These are phyloP conservation scores for Lamellibrachia satsuma DNA, from an alignment of 2,888 invertebrate species.

Conservation along the genomic window DNA sequence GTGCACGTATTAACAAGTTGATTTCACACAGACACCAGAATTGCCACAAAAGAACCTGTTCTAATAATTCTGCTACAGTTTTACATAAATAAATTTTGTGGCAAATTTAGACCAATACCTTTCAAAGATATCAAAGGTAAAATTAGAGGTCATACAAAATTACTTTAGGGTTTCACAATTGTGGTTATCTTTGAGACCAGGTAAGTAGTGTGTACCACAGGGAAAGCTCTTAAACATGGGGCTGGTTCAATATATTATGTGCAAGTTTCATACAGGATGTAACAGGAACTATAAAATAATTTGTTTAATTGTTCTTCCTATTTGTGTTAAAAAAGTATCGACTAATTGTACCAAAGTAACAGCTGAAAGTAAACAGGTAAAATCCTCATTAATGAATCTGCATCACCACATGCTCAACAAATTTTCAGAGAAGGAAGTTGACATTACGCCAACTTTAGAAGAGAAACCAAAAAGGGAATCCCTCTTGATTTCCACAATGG, in stretches of 20 bases:
- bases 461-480: background rate
- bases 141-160: no score
- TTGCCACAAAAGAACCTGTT: background rate
- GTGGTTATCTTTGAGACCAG: no score
- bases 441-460: background rate
- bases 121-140: no score
- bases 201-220: background rate
- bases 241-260: no score
- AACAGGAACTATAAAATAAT: background rate
- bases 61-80: no score
- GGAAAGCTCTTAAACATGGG: background rate
- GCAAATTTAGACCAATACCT: no score
- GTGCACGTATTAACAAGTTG: background rate
- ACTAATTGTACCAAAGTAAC: background rate
- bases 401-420: background rate
- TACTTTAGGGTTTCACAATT: no score
- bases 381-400: background rate
- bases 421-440: constrained; percentile 8
- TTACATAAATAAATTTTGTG: no score
- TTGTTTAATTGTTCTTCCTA: background rate
- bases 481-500: background rate
- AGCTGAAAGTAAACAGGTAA: background rate
- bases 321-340: no score
- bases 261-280: background rate
- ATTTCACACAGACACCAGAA: background rate